Conservation (phyloP, 1,140 invertebrate genomes). For the Pseudomyrmex cubaensis region DNA sequence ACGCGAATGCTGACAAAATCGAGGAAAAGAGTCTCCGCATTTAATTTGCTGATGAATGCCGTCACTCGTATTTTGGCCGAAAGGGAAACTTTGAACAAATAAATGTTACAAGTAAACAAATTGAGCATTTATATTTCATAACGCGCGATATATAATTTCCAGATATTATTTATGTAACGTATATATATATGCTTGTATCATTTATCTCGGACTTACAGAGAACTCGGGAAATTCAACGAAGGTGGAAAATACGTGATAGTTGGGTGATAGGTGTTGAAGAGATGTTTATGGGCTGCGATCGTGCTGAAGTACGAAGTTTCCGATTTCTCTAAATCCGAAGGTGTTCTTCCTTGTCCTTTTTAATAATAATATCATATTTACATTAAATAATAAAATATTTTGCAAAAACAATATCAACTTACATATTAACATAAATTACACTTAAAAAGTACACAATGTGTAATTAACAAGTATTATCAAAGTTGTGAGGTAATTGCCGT, state of each 20-base stretch:
- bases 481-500: not conserved
- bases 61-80: not conserved
- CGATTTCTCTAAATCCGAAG: conserved; percentile 39
- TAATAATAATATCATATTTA: no score
- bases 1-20: conserved; percentile 84
- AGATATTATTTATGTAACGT: conserved; percentile 2
- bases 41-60: conserved; percentile 46
- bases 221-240: not conserved
- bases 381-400: no score
- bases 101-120: not conserved
- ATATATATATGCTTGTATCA: not conserved
- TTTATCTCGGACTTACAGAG: conserved; percentile 20
- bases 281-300: not conserved
- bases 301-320: conserved; percentile 7
- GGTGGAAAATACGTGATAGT: not conserved
- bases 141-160: not conserved
- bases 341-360: conserved; percentile 9
- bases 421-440: not conserved
- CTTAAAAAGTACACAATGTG: not conserved
- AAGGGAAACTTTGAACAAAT: not conserved
- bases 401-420: not conserved
- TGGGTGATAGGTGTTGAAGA: not conserved
- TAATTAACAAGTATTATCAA: not conserved
- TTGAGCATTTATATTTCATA: not conserved
- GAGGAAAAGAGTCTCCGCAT: conserved; percentile 72